Base-by-base conservation (phyloP, 2,113 vertebrate genomes). In the Cottus gobio region DNA sequence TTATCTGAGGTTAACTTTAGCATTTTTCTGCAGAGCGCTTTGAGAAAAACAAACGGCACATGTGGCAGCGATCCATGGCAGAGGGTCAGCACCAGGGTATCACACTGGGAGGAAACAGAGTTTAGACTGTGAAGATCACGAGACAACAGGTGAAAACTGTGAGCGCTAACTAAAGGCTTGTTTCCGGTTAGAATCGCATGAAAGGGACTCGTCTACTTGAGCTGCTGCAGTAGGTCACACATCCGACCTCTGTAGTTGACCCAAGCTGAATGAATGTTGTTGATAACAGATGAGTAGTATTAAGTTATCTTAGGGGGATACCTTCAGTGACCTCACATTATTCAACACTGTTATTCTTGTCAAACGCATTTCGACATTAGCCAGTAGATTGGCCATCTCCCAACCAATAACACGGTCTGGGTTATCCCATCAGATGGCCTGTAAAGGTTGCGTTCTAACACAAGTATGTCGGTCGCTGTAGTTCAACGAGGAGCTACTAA, bases 21-120 rank as follows among this genome's bases (percentile, higher is more conserved):
- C 31, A 28, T 44, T 77, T 77, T 65, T 16, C 71, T 68, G 65
- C 62, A 50, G 66, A 75, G 48, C 18, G 31, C 56, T 54, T 68
- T 46, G 66, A 31, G 61, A 77, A 50, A 42, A 69, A 74, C 68
- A 15, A 26, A 15, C 63, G 66, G n/a, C n/a, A 16, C 20, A 31
- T 67, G 13, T 71, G 36, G 74, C 37, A 62, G 52, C 20, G 36
- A 54, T 66, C 56, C 10, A 56, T 48, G 26, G 36, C 22, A 70
- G 46, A 42, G 0, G 37, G 57, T 81, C 70, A 44, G 56, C 2
- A 42, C n/a, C 56, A 80, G 71, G 71, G 66, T 68, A 24, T 50
- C 4, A 68, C 13, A 44, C 63, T 66, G 10, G 15, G 15, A 63
- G 37, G 39, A 58, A 50, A 44, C 16, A 9, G 16, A 54, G 71